phyloP scores from a whole-genome alignment of 1,140 invertebrate species.

The Tetranychus urticae region DNA sequence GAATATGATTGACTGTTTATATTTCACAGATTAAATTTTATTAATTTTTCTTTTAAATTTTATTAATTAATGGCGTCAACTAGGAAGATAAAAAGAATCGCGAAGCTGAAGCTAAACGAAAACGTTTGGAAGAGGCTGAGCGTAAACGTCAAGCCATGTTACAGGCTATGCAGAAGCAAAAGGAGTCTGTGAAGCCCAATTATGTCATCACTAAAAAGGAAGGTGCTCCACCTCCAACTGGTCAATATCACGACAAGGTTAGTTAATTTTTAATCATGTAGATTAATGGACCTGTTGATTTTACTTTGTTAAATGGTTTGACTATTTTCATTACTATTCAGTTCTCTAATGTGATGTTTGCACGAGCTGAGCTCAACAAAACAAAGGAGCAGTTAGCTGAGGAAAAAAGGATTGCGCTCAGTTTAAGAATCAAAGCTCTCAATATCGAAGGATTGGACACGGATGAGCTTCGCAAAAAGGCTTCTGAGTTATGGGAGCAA shows the following conservation, averaged over 20 bases:
- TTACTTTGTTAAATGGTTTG: too few species aligned
- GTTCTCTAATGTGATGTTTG: slow-evolving; percentile 57
- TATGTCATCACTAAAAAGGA: slow-evolving; percentile 56
- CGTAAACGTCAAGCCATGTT: slow-evolving; percentile 50
- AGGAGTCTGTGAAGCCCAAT: slow-evolving; percentile 37
- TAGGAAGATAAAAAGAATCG: slow-evolving; percentile 16
- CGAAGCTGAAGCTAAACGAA: slow-evolving; percentile 56
- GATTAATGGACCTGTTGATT: too few species aligned
- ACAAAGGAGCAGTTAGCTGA: slow-evolving; percentile 97
- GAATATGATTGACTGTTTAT: too few species aligned
- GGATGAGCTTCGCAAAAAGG: slow-evolving; percentile 62
- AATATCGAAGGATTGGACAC: slow-evolving; percentile 44
- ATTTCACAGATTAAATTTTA: background rate
- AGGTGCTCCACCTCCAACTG: background rate
- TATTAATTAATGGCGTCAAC: background rate
- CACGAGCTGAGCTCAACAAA: slow-evolving; percentile 49
- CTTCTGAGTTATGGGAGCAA: slow-evolving; percentile 73
- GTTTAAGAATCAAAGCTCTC: slow-evolving; percentile 81
- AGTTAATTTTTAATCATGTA: too few species aligned
- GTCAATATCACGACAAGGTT: too few species aligned
- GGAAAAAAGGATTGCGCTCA: slow-evolving; percentile 89
- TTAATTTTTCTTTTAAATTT: too few species aligned
- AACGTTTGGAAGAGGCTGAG: slow-evolving; percentile 74
- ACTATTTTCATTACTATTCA: background rate
- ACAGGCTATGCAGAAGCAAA: slow-evolving; percentile 13